Percentiles rank a stretch among this genome's conserved stretches.
Evolutionary conservation across 64 coral and sea anemone genomes (phyloP).

Genomic region (Dendronephthya gigantea): DNA sequence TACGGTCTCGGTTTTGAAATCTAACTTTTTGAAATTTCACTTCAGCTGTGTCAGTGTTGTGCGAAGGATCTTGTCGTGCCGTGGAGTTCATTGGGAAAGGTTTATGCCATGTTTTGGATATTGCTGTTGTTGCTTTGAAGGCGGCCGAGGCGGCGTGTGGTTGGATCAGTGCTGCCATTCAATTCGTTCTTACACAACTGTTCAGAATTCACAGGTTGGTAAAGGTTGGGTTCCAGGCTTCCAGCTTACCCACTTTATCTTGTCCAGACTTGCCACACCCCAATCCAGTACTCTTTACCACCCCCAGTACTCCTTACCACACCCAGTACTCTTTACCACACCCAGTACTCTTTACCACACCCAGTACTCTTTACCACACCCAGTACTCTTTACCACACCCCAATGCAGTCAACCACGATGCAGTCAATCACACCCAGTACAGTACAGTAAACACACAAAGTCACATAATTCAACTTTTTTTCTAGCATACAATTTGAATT

Average conservation of each 20-base stretch:
- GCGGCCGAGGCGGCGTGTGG: slow-evolving; percentile 50
- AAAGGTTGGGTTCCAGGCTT: not conserved
- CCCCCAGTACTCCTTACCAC: too few species aligned
- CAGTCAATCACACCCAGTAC: too few species aligned
- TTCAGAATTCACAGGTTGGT: slow-evolving; percentile 60
- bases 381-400: not conserved
- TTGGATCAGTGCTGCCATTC: slow-evolving; percentile 83
- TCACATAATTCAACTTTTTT: not conserved
- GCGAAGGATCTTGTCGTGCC: slow-evolving; percentile 73
- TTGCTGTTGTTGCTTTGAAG: slow-evolving; percentile 78
- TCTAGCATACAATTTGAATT: slow-evolving; percentile 78
- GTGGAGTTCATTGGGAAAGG: slow-evolving; percentile 76
- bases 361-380: not conserved
- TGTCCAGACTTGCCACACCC: too few species aligned
- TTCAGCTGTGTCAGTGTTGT: slow-evolving; percentile 56
- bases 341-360: not conserved
- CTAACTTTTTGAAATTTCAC: not conserved
- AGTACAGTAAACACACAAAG: too few species aligned
- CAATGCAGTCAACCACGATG: too few species aligned
- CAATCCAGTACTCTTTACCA: too few species aligned
- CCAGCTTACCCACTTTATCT: too few species aligned
- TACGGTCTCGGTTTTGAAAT: not conserved
- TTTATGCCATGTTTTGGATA: slow-evolving; percentile 60
- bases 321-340: not conserved
- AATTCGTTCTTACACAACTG: slow-evolving; percentile 55